Evolutionary conservation across 1,140 invertebrate genomes (phyloP), one percentile per base, ranked within the genome.

Genomic region (Colletes latitarsis): DNA sequence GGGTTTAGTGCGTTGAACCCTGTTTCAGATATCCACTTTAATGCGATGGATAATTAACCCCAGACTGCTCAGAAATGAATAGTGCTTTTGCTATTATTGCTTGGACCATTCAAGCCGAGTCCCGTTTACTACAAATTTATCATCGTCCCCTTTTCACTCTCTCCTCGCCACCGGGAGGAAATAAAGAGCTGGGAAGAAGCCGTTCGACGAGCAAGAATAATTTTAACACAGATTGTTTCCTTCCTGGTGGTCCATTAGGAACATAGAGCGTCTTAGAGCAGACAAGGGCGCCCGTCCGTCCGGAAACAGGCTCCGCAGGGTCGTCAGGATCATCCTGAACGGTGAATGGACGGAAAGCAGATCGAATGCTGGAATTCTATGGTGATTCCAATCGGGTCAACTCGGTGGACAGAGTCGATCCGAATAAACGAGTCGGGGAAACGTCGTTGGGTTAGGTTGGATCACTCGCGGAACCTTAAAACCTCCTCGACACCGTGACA

Each of bases 221-320:
- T 86, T 30, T 84, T 85, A 86, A 86, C 83, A 64, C 80, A 86
- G 83, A 85, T 85, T 86, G 85, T 88, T 88, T 81, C 79, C 76
- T 78, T 72, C 81, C 73, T 67, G 46, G 82, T 63, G 80, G 81
- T 85, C 86, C 88, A 88, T 89, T 89, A 89, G 76, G 76, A 63
- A 69, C n/a, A 41, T 74, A 72, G 71, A 79, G 73, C 77, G 82
- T 71, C 81, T 60, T 81, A 68, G 83, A 88, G 88, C 85, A 85
- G 81, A 82, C 81, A 57, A 53, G 62, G 64, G 52, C 57, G 49
- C 39, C 58, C 53, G 30, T 14, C 10, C 39, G 41, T 49, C 39
- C 5, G 49, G 30, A 55, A 43, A 3, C 8, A 19, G n/a, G 10
- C 8, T 75, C 30, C 43, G 39, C 14, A 15, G 39, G 60, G 67